Evolutionary conservation across 2,113 vertebrate species (phyloP).

Genomic region (Micronisus gabar): DNA sequence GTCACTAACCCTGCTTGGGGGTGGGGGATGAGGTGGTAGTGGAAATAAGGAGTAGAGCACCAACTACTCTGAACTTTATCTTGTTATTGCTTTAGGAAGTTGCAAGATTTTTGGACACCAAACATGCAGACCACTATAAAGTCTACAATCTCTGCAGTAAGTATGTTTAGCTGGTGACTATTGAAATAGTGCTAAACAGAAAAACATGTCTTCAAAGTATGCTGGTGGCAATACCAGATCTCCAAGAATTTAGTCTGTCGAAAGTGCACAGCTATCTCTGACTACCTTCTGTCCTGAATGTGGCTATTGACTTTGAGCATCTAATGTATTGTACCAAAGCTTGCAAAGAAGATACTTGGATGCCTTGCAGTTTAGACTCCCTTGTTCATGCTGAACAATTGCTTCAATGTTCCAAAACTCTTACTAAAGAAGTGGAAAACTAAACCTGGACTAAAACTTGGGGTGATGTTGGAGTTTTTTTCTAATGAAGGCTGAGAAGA

Average conservation of each 20-base stretch:
- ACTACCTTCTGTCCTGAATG: not conserved
- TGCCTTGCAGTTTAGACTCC: not conserved
- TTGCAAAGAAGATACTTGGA: not conserved
- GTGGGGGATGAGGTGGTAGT: not conserved
- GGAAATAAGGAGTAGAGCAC: not conserved
- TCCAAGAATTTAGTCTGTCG: not conserved
- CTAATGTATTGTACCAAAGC: not conserved
- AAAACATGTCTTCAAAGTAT: not conserved
- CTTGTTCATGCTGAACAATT: not conserved
- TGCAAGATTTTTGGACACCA: constrained; percentile 88
- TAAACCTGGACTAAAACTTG: not conserved
- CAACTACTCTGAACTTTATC: not conserved
- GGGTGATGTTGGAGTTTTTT: not conserved
- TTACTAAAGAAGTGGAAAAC: not conserved
- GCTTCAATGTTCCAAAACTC: not conserved
- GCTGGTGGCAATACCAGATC: not conserved
- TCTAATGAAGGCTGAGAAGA: not conserved
- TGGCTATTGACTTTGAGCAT: not conserved
- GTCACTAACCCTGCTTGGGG: not conserved
- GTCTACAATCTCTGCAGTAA: constrained; percentile 98
- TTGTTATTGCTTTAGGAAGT: constrained; percentile 82
- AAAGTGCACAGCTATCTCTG: not conserved
- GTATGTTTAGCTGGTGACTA: constrained; percentile 55
- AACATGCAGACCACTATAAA: constrained; percentile 88
- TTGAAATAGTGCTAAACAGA: not conserved